phyloP scores from a whole-genome alignment of 2,113 vertebrate genomes.

The Sinocyclocheilus anophthalmus region DNA sequence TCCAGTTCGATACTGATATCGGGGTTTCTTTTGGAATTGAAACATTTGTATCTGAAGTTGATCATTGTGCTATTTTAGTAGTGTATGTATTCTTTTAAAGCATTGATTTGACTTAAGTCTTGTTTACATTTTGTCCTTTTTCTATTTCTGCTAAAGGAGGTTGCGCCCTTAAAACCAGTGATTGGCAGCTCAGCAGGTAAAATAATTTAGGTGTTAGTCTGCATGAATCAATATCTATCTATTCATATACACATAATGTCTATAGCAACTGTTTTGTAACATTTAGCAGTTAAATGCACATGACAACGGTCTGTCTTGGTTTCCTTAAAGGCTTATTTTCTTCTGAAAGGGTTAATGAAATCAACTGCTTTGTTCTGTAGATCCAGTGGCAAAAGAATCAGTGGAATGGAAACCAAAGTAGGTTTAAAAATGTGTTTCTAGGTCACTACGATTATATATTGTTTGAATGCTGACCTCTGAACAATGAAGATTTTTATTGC shows the following conservation, averaged over 20 bases:
- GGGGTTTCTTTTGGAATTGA: not conserved
- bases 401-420: constrained; percentile 41
- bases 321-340: not conserved
- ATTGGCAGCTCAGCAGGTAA: constrained; percentile 11
- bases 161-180: not conserved
- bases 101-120: not conserved
- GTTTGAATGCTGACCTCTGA: not conserved
- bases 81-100: not conserved
- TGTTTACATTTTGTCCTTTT: not conserved
- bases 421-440: constrained; percentile 14
- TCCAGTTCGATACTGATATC: not conserved
- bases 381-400: constrained; percentile 30
- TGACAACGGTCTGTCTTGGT: not conserved
- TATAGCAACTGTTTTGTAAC: too few species aligned
- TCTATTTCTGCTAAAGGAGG: constrained; percentile 25
- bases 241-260: not conserved
- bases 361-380: constrained; percentile 31
- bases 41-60: not conserved
- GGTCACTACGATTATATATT: not conserved
- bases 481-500: not conserved
- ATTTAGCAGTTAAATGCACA: not conserved
- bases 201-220: not conserved
- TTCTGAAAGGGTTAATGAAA: not conserved
- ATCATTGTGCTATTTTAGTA: not conserved
- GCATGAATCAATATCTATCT: not conserved